phyloP scores from a whole-genome alignment of 2,888 invertebrate genomes.

The Orchesellides sinensis region DNA sequence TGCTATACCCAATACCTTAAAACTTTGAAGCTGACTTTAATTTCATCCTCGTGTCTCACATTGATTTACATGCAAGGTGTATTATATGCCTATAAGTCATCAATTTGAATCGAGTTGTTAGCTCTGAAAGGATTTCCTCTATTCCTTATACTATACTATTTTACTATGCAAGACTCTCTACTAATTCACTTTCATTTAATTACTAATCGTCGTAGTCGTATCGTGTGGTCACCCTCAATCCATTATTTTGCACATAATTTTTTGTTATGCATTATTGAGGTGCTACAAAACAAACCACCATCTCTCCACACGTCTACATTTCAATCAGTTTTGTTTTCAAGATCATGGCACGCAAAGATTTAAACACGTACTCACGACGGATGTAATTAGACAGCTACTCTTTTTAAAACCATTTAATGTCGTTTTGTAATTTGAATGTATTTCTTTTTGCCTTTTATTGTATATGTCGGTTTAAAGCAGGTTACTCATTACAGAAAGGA shows the following conservation, averaged over 20 bases:
- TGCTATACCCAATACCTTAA: background rate
- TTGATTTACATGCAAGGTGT: background rate
- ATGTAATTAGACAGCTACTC: background rate
- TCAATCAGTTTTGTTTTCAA: background rate
- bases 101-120: too few species aligned
- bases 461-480: background rate
- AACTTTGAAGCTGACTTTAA: conserved; percentile 23
- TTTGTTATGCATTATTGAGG: background rate
- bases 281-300: background rate
- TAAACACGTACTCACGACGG: background rate
- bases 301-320: background rate
- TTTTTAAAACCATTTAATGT: background rate
- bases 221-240: background rate
- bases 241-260: background rate
- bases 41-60: background rate
- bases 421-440: background rate
- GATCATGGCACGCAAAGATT: background rate
- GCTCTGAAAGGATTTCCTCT: background rate
- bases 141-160: background rate
- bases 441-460: background rate
- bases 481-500: too few species aligned
- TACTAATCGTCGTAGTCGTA: background rate
- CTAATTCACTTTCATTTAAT: background rate
- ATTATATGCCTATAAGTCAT: background rate
- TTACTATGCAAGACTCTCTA: background rate